phyloP scores from a whole-genome alignment of 2,888 invertebrate species.

The Choristoneura rosaceana region DNA sequence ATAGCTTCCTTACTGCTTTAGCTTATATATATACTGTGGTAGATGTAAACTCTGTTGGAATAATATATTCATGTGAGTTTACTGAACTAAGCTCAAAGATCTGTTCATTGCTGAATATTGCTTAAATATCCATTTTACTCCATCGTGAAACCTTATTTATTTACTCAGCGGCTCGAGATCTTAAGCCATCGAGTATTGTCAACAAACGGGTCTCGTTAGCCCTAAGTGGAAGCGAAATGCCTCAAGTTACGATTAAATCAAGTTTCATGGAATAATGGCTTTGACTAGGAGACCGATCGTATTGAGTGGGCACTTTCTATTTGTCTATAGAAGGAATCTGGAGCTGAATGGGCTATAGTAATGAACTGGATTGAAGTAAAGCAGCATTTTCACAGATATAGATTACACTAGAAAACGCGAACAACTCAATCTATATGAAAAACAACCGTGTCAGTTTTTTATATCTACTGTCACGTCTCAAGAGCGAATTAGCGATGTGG shows the following conservation, averaged over 20 bases:
- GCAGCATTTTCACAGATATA: too few relatives aligned
- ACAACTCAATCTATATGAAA: too few relatives aligned
- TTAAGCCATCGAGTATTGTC: not conserved
- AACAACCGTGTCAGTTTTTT: too few relatives aligned
- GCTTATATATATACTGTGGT: too few relatives aligned
- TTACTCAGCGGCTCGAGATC: not conserved
- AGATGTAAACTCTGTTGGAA: too few relatives aligned
- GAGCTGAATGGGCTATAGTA: not conserved
- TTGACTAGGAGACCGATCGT: not conserved
- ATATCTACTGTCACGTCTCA: too few relatives aligned
- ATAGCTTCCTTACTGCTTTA: too few relatives aligned
- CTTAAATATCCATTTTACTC: not conserved
- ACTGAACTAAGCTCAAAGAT: not conserved
- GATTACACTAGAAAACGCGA: too few relatives aligned
- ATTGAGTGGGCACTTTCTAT: not conserved
- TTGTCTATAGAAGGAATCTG: not conserved
- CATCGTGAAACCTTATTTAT: not conserved
- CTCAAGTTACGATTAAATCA: conserved; percentile 12
- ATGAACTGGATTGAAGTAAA: not conserved
- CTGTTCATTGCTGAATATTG: not conserved
- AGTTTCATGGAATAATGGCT: conserved; percentile 8
- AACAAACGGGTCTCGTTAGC: conserved; percentile 4
- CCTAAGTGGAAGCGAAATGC: not conserved
- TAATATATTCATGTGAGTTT: too few relatives aligned
- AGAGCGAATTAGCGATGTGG: too few relatives aligned